These are phyloP conservation scores for Cataglyphis altisquamis DNA, from an alignment of 2,888 invertebrate species.

Conservation along the genomic window DNA sequence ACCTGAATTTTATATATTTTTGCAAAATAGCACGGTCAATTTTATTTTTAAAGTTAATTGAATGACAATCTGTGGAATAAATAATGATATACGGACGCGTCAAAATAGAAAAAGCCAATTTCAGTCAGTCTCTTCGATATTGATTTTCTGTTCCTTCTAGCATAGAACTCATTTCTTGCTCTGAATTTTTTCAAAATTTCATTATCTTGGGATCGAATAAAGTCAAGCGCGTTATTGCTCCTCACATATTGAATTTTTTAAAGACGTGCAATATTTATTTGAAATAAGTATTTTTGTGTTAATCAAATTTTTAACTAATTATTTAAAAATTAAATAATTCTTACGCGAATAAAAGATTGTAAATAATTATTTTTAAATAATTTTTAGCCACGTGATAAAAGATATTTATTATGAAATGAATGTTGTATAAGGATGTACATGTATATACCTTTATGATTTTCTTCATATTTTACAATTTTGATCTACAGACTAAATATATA, in stretches of 20 bases:
- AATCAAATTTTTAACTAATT: background rate
- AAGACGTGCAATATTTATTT: background rate
- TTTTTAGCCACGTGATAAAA: background rate
- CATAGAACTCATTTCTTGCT: slow-evolving; percentile 14
- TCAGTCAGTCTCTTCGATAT: slow-evolving; percentile 1
- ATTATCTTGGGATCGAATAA: background rate
- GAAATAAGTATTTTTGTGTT: too few species aligned
- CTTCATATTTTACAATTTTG: background rate
- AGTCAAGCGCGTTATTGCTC: background rate
- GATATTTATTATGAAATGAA: background rate
- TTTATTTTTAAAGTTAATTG: slow-evolving; percentile 40
- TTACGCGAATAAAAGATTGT: background rate
- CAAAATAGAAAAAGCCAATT: slow-evolving; percentile 29
- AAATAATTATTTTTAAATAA: slow-evolving; percentile 14
- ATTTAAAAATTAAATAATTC: background rate
- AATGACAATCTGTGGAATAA: slow-evolving; percentile 19
- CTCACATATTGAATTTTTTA: background rate
- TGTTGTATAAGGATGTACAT: background rate
- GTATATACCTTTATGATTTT: too few species aligned
- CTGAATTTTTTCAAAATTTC: slow-evolving; percentile 25
- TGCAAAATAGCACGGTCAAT: background rate
- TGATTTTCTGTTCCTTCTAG: background rate
- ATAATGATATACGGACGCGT: slow-evolving; percentile 14
- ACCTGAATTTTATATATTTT: slow-evolving; percentile 23
- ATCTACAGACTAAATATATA: background rate